Base-by-base conservation (phyloP, 2,797 vertebrate species). In the Peromyscus nudipes region DNA sequence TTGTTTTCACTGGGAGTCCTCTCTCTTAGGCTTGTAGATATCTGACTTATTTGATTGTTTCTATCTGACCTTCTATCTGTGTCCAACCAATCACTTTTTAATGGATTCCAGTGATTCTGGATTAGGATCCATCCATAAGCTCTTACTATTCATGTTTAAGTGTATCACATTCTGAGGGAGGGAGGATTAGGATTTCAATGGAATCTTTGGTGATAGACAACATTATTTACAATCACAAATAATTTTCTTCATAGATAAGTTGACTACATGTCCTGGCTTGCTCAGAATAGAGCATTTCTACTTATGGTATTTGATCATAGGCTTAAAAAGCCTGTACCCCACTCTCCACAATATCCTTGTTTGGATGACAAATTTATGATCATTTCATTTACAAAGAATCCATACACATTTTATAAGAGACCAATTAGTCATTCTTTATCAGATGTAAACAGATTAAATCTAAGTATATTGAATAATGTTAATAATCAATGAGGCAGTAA, bases 321-420 rank as follows among this genome's bases (percentile, higher is more conserved):
- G 65, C 21, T 40, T 64, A 77, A 83, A 7, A 77, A 52, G n/a
- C 4, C 11, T 92, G 9, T 6, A n/a, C 9, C 31, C 21, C 19
- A 83, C n/a, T 86, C 43, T 84, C 37, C 57, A 81, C n/a, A 84
- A 8, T 55, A 8, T 43, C 8, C 12, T 83, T 89, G 6, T 84
- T 29, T 89, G 65, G 16, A 55, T 89, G 67, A 85, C 65, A 89
- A 81, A 92, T 91, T 95, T 64, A 67, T 76, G 11, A 14, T 64
- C 25, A 81, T 4, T 80, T 75, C 69, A 85, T 93, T 64, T 25
- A 19, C 19, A 75, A 89, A 37, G 25, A 96, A 89, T 4, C 13
- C n/a, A 85, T 69, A 62, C 71, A 49, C 43, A 90, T 84, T 62
- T 91, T 85, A 89, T 95, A 52, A 52, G 37, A 89, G 23, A 64